These are phyloP conservation scores for Octodon degus DNA, from an alignment of 2,113 vertebrate genomes.

Conservation along the genomic window DNA sequence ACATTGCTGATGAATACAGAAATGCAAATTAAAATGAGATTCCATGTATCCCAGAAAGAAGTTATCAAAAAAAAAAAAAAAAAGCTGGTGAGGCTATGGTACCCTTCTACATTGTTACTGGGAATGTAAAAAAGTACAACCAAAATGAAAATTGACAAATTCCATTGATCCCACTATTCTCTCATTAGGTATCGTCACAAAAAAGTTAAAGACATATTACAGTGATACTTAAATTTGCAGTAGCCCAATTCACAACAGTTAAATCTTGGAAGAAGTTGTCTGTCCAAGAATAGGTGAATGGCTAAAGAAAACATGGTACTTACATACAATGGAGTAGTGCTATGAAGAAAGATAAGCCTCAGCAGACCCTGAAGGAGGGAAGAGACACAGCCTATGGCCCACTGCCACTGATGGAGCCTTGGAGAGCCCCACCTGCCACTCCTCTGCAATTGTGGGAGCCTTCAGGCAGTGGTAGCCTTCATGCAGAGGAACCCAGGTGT, in stretches of 20 bases:
- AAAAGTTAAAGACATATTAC: not conserved
- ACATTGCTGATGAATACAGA: not conserved
- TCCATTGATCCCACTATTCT: not conserved
- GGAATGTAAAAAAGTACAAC: too few species aligned
- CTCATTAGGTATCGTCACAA: not conserved
- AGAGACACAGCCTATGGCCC: too few species aligned
- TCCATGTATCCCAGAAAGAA: not conserved
- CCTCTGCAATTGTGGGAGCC: too few species aligned
- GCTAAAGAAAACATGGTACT: not conserved
- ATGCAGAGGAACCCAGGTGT: too few species aligned
- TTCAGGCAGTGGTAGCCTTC: too few species aligned
- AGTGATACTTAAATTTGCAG: not conserved
- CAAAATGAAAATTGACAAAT: not conserved
- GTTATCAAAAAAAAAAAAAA: not conserved
- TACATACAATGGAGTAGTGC: not conserved
- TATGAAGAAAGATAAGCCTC: not conserved
- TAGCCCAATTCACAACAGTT: not conserved
- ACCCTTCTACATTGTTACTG: not conserved
- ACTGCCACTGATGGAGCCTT: too few species aligned
- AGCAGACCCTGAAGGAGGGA: too few species aligned
- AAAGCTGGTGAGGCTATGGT: not conserved
- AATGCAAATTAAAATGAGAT: not conserved
- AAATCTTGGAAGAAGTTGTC: too few species aligned
- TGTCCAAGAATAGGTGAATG: too few species aligned
- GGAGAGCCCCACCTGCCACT: too few species aligned